Evolutionary conservation across 2,888 invertebrate species (phyloP).

Genomic region (Cataglyphis albicans): DNA sequence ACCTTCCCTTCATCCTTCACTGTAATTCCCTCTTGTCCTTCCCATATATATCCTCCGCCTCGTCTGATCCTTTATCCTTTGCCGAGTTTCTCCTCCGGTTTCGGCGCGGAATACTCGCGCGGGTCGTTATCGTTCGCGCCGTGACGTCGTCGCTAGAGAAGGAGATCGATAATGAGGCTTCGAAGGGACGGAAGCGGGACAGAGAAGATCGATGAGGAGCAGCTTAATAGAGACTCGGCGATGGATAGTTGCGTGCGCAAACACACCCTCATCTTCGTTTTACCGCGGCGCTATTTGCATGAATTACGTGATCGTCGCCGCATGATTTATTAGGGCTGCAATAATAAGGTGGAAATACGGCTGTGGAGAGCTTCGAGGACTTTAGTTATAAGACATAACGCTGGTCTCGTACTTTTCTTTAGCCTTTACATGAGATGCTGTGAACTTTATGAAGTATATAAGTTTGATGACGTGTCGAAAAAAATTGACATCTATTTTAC

Average conservation of each 20-base stretch:
- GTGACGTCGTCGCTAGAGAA: conserved; percentile 43
- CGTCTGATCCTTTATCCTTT: conserved; percentile 1
- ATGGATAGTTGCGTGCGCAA: conserved; percentile 57
- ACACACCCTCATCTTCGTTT: conserved; percentile 21
- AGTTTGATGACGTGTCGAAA: not conserved
- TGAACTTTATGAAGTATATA: not conserved
- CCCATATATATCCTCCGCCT: conserved; percentile 16
- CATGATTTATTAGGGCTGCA: conserved; percentile 65
- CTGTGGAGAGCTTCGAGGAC: not conserved
- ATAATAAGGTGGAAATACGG: conserved; percentile 23
- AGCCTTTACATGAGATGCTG: not conserved
- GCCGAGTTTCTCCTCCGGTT: conserved; percentile 16
- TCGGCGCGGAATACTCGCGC: conserved; percentile 5
- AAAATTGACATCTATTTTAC: not conserved
- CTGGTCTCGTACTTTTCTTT: not conserved
- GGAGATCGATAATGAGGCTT: conserved; percentile 57
- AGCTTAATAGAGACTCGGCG: conserved; percentile 65
- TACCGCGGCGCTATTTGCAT: conserved; percentile 29
- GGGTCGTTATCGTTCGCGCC: conserved; percentile 31
- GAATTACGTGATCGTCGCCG: conserved; percentile 39
- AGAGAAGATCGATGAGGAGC: conserved; percentile 65
- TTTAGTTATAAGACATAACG: not conserved
- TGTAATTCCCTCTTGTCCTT: not conserved
- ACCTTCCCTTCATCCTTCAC: conserved; percentile 18
- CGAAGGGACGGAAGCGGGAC: conserved; percentile 63